phyloP scores from a whole-genome alignment of 37 sponge, comb jelly and placozoan genomes.

The Mnemiopsis leidyi region DNA sequence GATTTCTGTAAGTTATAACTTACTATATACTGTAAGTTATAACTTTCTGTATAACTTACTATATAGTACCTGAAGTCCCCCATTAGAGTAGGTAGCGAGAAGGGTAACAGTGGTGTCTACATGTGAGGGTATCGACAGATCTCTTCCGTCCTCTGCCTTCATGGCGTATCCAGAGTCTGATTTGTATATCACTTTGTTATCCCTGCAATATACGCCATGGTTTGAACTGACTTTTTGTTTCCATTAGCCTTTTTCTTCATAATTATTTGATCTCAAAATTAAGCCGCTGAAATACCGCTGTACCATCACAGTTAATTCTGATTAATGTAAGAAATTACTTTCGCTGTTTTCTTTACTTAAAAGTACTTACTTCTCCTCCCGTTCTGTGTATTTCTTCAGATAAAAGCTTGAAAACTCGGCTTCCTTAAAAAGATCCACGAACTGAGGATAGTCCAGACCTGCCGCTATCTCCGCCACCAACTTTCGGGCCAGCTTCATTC shows the following conservation, averaged over 20 bases:
- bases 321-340: background rate
- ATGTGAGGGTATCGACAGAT: conserved; percentile 14
- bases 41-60: too few relatives aligned
- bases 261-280: too few relatives aligned
- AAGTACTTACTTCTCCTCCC: background rate
- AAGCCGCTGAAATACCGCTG: too few relatives aligned
- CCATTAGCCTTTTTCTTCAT: background rate
- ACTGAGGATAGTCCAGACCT: conserved; percentile 1
- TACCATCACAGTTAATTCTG: too few relatives aligned
- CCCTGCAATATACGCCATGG: too few relatives aligned
- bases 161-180: background rate
- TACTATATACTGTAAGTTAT: too few relatives aligned
- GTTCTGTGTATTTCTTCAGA: conserved; percentile 31
- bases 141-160: background rate
- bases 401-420: conserved; percentile 50
- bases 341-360: background rate
- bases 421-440: background rate
- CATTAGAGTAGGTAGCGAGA: conserved; percentile 47
- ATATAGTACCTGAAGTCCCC: conserved; percentile 51
- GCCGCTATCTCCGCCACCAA: background rate
- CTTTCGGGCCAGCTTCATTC: background rate
- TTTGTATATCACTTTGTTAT: background rate
- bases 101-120: conserved; percentile 43
- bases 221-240: too few relatives aligned
- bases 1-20: too few relatives aligned